Base-by-base conservation (phyloP, 2,888 invertebrate genomes). In the Vesta saturnalis region DNA sequence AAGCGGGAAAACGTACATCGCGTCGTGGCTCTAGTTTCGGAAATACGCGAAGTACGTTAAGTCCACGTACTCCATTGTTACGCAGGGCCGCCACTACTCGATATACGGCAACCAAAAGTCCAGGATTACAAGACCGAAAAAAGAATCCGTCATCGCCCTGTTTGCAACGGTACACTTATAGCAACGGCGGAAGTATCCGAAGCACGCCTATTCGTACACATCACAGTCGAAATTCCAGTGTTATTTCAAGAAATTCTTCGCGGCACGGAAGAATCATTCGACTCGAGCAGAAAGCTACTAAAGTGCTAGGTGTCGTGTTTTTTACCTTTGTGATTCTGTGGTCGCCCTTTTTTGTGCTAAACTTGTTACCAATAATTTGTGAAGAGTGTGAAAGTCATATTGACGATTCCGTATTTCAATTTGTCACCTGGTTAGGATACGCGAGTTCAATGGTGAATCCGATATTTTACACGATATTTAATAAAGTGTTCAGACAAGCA, bases 401-500 rank as follows among this genome's bases (percentile, higher is more conserved):
- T 59, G 89, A 93, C 60, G 89, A 88, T 72, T 92, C 94, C 87
- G 92, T 95, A 52, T 92, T 94, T 78, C 94, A 95, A 81, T 88
- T 94, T 70, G 96, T 94, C 65, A 90, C 96, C 55, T 97, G 97
- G 97, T 86, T 97, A 71, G 97, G 97, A 16, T 97, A 96, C 82
- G 93, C 95, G 62, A 95, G 95, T 80, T 95, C 95, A 12, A 95
- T 95, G 91, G 94, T 97, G 30, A 97, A 97, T 85, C 97, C 97
- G 0, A 94, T 97, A 78, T 96, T 97, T 85, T 97, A 97, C 83
- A 97, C 97, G 19, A 95, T 96, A 78, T 97, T 97, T 85, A 97
- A 97, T 85, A 95, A 95, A 81, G 93, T 95, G 67, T 97, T 97
- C 85, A 88, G 96, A 47, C 93, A 95, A 81, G 94, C 96, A 0